phyloP scores from a whole-genome alignment of 2,113 vertebrate genomes.

The Laticauda colubrina region DNA sequence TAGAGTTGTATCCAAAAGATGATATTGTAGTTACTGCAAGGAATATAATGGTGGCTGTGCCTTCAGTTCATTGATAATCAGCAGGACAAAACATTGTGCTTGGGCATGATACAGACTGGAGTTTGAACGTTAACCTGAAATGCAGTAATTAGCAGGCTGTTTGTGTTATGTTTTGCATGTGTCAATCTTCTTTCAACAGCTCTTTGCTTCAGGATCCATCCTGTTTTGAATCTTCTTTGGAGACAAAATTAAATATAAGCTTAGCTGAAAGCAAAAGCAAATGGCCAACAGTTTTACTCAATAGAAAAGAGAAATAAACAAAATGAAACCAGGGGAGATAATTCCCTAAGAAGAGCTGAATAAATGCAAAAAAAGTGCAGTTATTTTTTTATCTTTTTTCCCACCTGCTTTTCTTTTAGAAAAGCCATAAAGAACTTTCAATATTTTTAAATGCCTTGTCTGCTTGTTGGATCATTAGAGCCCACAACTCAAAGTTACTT shows the following conservation, averaged over 20 bases:
- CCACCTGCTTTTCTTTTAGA: not conserved
- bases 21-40: constrained; percentile 55
- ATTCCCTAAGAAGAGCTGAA: not conserved
- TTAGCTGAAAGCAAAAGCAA: not conserved
- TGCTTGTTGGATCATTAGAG: rapidly evolving
- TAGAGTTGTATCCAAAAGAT: constrained; percentile 55
- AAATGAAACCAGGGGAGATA: not conserved
- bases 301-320: not conserved
- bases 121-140: constrained; percentile 54
- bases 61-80: constrained; percentile 48
- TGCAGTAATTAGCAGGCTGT: constrained; percentile 32
- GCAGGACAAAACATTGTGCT: constrained; percentile 11
- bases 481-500: rapidly evolving
- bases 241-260: not conserved
- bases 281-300: not conserved
- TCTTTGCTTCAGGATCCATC: constrained; percentile 6
- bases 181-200: constrained; percentile 37
- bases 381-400: rapidly evolving
- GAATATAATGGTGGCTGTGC: constrained; percentile 20
- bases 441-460: not conserved
- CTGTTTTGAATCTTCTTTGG: not conserved
- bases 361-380: not conserved
- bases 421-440: rapidly evolving
- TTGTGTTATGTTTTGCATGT: not conserved
- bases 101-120: constrained; percentile 22